Conservation (phyloP, 1,140 invertebrate species). For the Lordiphosa mommai region DNA sequence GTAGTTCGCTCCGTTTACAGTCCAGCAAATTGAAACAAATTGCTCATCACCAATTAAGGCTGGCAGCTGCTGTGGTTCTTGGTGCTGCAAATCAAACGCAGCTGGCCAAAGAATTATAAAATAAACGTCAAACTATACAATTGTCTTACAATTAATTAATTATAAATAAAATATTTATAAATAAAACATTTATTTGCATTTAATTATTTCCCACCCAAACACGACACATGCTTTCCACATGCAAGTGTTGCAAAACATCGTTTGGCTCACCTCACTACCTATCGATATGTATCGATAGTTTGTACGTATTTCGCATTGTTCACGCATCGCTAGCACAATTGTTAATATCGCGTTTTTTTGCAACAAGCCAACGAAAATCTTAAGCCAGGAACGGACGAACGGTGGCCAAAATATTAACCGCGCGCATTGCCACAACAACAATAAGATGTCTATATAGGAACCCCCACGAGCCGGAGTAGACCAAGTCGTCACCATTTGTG, state of each 20-base stretch:
- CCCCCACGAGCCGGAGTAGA: slow-evolving; percentile 43
- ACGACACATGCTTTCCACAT: no score
- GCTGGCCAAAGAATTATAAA: no score
- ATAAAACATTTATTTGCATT: not conserved
- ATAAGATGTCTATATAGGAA: slow-evolving; percentile 63
- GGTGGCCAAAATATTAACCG: slow-evolving; percentile 32
- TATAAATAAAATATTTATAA: no score
- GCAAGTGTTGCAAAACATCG: no score
- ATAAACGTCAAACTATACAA: no score
- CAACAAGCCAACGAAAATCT: slow-evolving; percentile 60
- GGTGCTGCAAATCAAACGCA: no score
- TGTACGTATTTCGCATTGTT: slow-evolving; percentile 16
- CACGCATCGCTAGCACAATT: slow-evolving; percentile 33
- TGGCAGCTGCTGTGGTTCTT: no score
- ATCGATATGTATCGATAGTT: slow-evolving; percentile 21
- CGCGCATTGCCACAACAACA: slow-evolving; percentile 47
- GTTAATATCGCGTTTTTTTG: slow-evolving; percentile 32
- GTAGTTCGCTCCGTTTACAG: no score
- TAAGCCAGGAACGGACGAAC: slow-evolving; percentile 38
- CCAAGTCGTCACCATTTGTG: slow-evolving; percentile 52
- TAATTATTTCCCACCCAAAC: not conserved
- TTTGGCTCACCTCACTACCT: not conserved
- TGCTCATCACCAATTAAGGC: no score
- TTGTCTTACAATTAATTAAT: no score
- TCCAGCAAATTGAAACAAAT: no score